These are phyloP conservation scores for Orthosia cruda DNA, from an alignment of 2,888 invertebrate species.

Conservation along the genomic window DNA sequence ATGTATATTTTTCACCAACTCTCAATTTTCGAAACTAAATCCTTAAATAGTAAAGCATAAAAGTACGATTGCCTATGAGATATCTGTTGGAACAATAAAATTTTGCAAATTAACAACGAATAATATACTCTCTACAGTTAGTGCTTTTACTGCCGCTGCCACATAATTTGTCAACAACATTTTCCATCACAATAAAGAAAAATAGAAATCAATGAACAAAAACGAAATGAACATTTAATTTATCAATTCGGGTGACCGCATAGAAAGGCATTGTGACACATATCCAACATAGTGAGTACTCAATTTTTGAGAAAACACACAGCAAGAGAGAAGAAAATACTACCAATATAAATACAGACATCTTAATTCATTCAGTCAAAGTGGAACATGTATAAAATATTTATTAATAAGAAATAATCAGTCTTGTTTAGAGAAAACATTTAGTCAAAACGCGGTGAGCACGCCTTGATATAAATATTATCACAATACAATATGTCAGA, in stretches of 20 bases:
- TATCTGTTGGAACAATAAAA: conserved; percentile 90
- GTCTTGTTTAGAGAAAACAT: conserved; percentile 92
- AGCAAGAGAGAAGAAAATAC: conserved; percentile 85
- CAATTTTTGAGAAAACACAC: conserved; percentile 86
- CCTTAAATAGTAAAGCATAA: conserved; percentile 88
- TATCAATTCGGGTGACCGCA: conserved; percentile 89
- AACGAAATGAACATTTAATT: conserved; percentile 82
- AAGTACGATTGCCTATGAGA: conserved; percentile 87
- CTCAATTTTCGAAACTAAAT: conserved; percentile 87
- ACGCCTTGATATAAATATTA: conserved; percentile 87
- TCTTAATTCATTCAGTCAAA: conserved; percentile 91
- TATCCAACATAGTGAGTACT: conserved; percentile 91
- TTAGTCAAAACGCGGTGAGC: conserved; percentile 85
- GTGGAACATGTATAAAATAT: conserved; percentile 91
- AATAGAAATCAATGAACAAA: conserved; percentile 85
- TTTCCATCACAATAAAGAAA: conserved; percentile 89
- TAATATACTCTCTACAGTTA: conserved; percentile 86
- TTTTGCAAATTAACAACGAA: conserved; percentile 91
- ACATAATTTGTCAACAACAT: conserved; percentile 91
- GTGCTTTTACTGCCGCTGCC: conserved; percentile 88
- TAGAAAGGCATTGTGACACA: conserved; percentile 91
- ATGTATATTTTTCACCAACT: conserved; percentile 91
- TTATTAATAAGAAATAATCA: conserved; percentile 92
- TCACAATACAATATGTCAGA: conserved; percentile 92
- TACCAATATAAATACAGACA: conserved; percentile 90